phyloP scores from a whole-genome alignment of 2,113 vertebrate species.

The Sylvietta virens region DNA sequence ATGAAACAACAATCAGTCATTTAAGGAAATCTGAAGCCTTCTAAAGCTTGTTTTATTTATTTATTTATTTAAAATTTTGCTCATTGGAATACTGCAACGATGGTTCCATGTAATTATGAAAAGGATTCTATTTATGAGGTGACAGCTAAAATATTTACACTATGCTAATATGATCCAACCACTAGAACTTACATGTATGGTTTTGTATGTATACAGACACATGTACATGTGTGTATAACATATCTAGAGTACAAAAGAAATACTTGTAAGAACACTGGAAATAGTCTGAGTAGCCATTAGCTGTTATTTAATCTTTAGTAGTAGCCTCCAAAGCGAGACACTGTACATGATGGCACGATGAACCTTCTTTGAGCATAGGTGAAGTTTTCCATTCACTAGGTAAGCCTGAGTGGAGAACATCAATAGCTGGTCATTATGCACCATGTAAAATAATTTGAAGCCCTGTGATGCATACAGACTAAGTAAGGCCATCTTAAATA shows the following conservation, averaged over 20 bases:
- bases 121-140: background rate
- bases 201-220: background rate
- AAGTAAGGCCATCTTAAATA: conserved; percentile 67
- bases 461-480: conserved; percentile 56
- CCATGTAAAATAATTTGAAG: conserved; percentile 68
- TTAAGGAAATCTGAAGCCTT: conserved; percentile 4
- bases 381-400: conserved; percentile 43
- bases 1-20: background rate
- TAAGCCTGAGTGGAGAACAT: conserved; percentile 59
- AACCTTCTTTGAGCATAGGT: conserved; percentile 21
- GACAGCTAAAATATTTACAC: background rate
- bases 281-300: conserved; percentile 25
- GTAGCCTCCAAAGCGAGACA: conserved; percentile 20
- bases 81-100: background rate
- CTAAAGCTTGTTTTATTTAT: background rate
- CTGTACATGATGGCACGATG: background rate
- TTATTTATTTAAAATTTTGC: conserved; percentile 27
- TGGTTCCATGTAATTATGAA: conserved; percentile 8
- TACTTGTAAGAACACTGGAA: background rate
- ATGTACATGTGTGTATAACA: background rate
- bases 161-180: background rate
- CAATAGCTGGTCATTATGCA: conserved; percentile 61
- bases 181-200: background rate
- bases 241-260: background rate
- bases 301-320: conserved; percentile 44